Conservation (phyloP, 1,140 invertebrate species). For the Drosophila repleta region DNA sequence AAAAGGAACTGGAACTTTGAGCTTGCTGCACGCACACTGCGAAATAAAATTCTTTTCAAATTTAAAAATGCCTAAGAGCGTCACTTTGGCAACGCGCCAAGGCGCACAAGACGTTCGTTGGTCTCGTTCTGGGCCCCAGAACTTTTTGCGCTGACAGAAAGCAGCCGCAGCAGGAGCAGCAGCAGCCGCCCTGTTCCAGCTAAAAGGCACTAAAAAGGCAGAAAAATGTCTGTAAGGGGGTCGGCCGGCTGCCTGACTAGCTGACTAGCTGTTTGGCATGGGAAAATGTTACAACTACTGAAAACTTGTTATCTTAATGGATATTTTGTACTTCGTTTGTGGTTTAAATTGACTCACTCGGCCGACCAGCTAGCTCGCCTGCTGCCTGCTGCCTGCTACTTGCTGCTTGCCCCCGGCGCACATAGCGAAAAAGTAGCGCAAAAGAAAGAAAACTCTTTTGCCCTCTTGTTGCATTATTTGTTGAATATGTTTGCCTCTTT, state of each 20-base stretch:
- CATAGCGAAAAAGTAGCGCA: slow-evolving; percentile 8
- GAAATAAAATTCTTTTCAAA: slow-evolving; percentile 66
- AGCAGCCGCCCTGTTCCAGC: slow-evolving; percentile 22
- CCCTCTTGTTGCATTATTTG: slow-evolving; percentile 42
- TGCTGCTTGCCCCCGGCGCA: slow-evolving; percentile 19
- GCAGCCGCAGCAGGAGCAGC: slow-evolving; percentile 15
- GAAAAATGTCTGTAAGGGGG: slow-evolving; percentile 33
- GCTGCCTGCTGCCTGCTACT: too few relatives aligned
- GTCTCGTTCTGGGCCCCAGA: slow-evolving; percentile 44
- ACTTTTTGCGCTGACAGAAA: slow-evolving; percentile 55
- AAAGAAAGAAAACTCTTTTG: slow-evolving; percentile 21
- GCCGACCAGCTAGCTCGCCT: slow-evolving; percentile 33
- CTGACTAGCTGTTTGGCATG: slow-evolving; percentile 7
- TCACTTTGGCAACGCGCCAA: slow-evolving; percentile 75
- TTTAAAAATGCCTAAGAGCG: slow-evolving; percentile 80
- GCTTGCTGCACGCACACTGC: slow-evolving; percentile 42
- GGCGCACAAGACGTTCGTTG: slow-evolving; percentile 43
- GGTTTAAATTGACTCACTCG: slow-evolving; percentile 77
- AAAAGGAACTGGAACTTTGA: slow-evolving; percentile 5
- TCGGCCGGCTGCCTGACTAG: background rate
- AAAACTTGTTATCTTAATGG: slow-evolving; percentile 82
- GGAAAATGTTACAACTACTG: slow-evolving; percentile 78
- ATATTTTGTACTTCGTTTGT: slow-evolving; percentile 82
- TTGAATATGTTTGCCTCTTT: slow-evolving; percentile 13
- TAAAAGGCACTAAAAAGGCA: slow-evolving; percentile 63